Conservation (phyloP, 2,113 vertebrate species). For the Panthera uncia region DNA sequence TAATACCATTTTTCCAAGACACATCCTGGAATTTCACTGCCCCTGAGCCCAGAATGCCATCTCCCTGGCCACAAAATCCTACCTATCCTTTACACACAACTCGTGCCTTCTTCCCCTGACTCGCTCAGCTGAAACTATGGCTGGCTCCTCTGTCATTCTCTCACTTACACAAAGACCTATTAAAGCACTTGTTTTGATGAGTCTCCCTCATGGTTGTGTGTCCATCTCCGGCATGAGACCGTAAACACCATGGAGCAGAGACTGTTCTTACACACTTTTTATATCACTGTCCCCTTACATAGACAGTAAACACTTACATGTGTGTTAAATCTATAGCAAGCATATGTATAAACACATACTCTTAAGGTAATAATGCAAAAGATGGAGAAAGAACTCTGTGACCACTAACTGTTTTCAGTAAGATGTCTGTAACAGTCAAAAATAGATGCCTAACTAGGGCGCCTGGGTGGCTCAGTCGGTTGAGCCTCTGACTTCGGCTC, state of each 20-base stretch:
- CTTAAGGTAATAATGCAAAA: not conserved
- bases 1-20: not conserved
- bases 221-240: not conserved
- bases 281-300: not conserved
- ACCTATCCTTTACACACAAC: not conserved
- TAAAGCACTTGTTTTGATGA: not conserved
- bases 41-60: not conserved
- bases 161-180: not conserved
- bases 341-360: not conserved
- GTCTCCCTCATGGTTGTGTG: not conserved
- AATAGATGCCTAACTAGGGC: not conserved
- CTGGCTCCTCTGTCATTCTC: not conserved
- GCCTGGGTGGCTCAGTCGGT: no score
- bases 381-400: not conserved
- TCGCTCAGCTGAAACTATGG: fast-evolving
- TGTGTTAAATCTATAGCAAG: not conserved
- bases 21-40: not conserved
- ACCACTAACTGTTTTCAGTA: not conserved
- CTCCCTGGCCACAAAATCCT: not conserved
- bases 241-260: not conserved
- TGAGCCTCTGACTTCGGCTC: no score
- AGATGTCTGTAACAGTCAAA: not conserved
- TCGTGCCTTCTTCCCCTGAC: not conserved
- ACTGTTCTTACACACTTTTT: not conserved
- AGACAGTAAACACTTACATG: not conserved